A percentile compares a stretch with the other conserved stretches of the same genome.
phyloP scores from a whole-genome alignment of 1,140 invertebrate species.

The Cydia splendana region DNA sequence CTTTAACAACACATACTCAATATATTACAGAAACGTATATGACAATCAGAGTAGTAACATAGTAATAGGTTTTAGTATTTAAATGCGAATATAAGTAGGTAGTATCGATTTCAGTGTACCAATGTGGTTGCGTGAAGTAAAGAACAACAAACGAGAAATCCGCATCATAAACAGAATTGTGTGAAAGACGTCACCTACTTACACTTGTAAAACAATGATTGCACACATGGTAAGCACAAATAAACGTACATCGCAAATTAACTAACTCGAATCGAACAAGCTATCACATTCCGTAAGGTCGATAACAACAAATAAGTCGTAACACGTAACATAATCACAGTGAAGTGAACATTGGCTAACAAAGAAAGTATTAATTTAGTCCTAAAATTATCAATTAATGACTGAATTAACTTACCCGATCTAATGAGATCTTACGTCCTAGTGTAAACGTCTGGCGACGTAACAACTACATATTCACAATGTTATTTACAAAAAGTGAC shows the following conservation, averaged over 20 bases:
- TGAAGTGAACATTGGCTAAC: constrained; percentile 78
- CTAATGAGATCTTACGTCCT: constrained; percentile 79
- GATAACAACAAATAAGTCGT: constrained; percentile 75
- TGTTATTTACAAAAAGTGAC: constrained; percentile 77
- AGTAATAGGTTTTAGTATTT: constrained; percentile 76
- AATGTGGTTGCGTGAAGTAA: constrained; percentile 46
- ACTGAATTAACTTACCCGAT: constrained; percentile 76
- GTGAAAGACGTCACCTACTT: constrained; percentile 31
- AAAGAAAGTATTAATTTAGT: constrained; percentile 73
- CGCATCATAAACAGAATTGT: constrained; percentile 28
- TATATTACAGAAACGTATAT: constrained; percentile 81
- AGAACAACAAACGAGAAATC: constrained; percentile 36
- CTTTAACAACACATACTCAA: constrained; percentile 81
- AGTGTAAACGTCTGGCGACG: constrained; percentile 73
- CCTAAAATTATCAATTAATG: constrained; percentile 77
- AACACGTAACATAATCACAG: constrained; percentile 79
- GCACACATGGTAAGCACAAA: constrained; percentile 62
- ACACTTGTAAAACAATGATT: constrained; percentile 60
- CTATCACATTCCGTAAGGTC: constrained; percentile 72
- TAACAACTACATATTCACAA: constrained; percentile 76
- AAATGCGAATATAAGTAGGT: constrained; percentile 69
- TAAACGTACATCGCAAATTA: constrained; percentile 67
- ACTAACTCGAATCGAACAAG: constrained; percentile 65
- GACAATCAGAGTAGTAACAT: constrained; percentile 79
- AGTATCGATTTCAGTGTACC: constrained; percentile 61